These are phyloP conservation scores for Caenorhabditis sp. DNA, from an alignment of 2,888 invertebrate genomes.

Conservation along the genomic window DNA sequence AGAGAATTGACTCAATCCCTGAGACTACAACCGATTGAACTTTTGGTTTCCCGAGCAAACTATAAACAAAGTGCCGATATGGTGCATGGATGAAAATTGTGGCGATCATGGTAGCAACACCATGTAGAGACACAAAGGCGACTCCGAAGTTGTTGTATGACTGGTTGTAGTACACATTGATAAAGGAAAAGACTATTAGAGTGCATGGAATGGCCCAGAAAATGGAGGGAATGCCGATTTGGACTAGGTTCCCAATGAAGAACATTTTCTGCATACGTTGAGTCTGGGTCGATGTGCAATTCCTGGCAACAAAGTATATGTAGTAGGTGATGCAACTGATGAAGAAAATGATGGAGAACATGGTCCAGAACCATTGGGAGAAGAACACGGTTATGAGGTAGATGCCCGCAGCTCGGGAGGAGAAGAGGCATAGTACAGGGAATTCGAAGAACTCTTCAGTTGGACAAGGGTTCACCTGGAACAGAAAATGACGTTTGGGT, in stretches of 20 bases:
- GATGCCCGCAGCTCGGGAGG: not conserved
- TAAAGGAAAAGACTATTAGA: not conserved
- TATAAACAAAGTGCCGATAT: not conserved
- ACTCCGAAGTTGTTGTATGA: not conserved
- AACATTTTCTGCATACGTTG: not conserved
- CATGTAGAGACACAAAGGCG: not conserved
- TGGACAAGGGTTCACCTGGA: not conserved
- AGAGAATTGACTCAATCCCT: too few relatives aligned
- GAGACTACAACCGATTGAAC: too few relatives aligned
- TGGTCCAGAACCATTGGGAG: too few relatives aligned
- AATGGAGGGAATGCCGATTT: not conserved
- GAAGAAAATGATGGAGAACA: not conserved
- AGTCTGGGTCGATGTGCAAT: not conserved
- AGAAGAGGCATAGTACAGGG: not conserved
- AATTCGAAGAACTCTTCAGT: not conserved
- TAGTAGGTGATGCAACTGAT: not conserved
- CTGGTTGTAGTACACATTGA: not conserved
- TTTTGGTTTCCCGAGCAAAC: too few relatives aligned
- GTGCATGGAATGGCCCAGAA: not conserved
- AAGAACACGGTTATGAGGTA: too few relatives aligned
- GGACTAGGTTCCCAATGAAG: not conserved
- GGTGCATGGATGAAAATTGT: not conserved
- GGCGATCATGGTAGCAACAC: not conserved
- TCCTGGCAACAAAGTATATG: not conserved
- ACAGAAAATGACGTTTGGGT: too few relatives aligned